Conservation (phyloP, 2,113 vertebrate species). For the Myodes glareolus region DNA sequence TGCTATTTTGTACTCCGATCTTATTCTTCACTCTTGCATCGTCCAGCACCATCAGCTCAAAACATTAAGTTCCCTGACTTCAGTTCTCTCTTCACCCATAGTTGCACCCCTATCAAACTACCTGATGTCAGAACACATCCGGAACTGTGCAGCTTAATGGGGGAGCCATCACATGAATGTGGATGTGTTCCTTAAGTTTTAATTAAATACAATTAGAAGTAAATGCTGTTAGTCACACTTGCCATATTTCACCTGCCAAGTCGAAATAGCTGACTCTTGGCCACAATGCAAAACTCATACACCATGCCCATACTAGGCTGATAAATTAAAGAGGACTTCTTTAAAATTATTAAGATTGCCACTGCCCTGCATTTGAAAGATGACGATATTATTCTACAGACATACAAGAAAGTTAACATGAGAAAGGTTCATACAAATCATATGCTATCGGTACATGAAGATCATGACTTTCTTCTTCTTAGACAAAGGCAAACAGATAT, state of each 20-base stretch:
- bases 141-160: neutral
- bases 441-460: neutral
- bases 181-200: neutral
- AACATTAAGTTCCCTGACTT: neutral
- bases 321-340: neutral
- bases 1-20: neutral
- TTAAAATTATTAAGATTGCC: neutral
- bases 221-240: neutral
- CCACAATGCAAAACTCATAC: neutral
- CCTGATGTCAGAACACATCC: fast-evolving
- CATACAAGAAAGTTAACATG: neutral
- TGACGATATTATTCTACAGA: neutral
- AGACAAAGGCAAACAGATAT: neutral
- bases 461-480: neutral
- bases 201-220: neutral
- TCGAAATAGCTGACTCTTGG: neutral
- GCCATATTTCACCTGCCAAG: neutral
- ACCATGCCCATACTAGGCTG: neutral
- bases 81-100: neutral
- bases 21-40: neutral
- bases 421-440: neutral
- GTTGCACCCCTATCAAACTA: neutral
- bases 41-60: neutral
- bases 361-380: neutral
- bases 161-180: neutral